Conservation (phyloP, 2,888 invertebrate genomes). For the Sphecodes monilicornis region DNA sequence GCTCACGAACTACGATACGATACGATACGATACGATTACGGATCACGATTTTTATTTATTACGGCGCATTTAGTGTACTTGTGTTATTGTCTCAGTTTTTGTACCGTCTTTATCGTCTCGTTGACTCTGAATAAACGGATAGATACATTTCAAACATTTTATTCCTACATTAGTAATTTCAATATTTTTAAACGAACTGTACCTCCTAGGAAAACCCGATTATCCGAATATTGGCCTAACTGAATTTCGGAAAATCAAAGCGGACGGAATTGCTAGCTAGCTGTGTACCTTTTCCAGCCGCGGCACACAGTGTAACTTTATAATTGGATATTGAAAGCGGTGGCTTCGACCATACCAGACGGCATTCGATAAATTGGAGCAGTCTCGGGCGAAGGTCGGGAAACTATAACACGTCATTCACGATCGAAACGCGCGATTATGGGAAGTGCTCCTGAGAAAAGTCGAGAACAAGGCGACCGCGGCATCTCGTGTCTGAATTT, state of each 20-base stretch:
- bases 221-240: slow-evolving; percentile 31
- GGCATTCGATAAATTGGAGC: slow-evolving; percentile 33
- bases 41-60: no score
- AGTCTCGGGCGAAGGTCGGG: slow-evolving; percentile 33
- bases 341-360: slow-evolving; percentile 21
- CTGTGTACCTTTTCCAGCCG: background rate
- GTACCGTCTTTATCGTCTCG: no score
- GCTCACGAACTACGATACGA: no score
- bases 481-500: slow-evolving; percentile 77
- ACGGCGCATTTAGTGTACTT: no score
- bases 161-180: no score
- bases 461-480: slow-evolving; percentile 67
- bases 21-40: no score
- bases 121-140: no score
- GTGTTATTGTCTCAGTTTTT: no score
- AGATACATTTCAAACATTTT: no score
- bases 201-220: background rate
- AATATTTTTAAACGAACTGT: no score
- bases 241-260: slow-evolving; percentile 37
- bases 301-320: slow-evolving; percentile 37
- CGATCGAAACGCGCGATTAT: slow-evolving; percentile 68
- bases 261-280: slow-evolving; percentile 8
- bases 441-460: slow-evolving; percentile 71
- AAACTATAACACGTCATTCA: slow-evolving; percentile 35
- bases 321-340: slow-evolving; percentile 60